Evolutionary conservation across 2,113 vertebrate species (phyloP).

Genomic region (Thomomys bottae): DNA sequence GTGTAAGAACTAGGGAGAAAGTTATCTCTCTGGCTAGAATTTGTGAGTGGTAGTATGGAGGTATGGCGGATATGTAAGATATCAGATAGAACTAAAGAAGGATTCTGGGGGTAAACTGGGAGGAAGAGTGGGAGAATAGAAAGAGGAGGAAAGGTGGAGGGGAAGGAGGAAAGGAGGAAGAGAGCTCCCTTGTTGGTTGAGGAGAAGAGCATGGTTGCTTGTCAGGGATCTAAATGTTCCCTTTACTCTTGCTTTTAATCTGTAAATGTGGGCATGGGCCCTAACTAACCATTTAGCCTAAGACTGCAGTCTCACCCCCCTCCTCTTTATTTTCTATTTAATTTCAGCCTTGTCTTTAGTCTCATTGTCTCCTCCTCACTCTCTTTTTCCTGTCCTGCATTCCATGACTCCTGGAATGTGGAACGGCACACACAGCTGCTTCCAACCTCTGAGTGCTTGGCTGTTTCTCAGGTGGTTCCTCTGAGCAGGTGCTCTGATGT

Average conservation of each 20-base stretch:
- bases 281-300: neutral
- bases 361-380: neutral
- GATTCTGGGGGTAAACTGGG: neutral
- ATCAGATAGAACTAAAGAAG: slow-evolving; percentile 63
- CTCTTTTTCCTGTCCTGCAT: neutral
- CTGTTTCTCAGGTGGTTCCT: slow-evolving; percentile 80
- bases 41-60: neutral
- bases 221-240: neutral
- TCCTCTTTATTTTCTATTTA: neutral
- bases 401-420: neutral
- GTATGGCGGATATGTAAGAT: neutral
- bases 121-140: neutral
- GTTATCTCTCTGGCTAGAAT: neutral
- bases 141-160: neutral
- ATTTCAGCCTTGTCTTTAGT: too few species aligned
- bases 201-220: neutral
- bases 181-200: neutral
- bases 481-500: slow-evolving; percentile 81
- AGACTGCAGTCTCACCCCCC: neutral
- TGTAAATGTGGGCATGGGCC: neutral
- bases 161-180: neutral
- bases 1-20: neutral
- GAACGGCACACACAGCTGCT: slow-evolving; percentile 54
- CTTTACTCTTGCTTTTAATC: neutral
- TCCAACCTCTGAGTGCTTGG: slow-evolving; percentile 38